Base-by-base conservation (phyloP, 2,113 vertebrate species). In the Haemorhous mexicanus region DNA sequence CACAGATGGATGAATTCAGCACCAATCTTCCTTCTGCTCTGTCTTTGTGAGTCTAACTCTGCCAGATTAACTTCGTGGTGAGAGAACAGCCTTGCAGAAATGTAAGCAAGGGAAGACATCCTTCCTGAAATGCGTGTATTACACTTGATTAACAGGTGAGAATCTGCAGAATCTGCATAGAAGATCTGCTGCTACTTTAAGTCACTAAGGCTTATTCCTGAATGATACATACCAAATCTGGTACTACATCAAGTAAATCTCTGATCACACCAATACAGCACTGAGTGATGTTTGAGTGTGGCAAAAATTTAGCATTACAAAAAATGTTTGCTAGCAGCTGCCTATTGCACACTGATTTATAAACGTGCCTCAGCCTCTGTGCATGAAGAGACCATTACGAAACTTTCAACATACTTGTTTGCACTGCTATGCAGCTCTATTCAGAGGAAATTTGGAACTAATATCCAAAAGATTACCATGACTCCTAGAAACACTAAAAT, bases 241-340 rank as follows among this genome's bases (percentile, higher is more conserved):
- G 28, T 53, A 27, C 16, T 3, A 2, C 18, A 83, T 12, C 46
- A 69, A 85, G 35, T 19, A 73, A 87, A 27, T 19, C 8, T 64
- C 46, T 46, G 18, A 50, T 80, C 35, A 73, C 26, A 59, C 6
- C 52, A 76, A 56, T 2, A 46, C 28, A 72, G 15, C 46, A 66
- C 0, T 16, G 13, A 53, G 13, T 21, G 26, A 69, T 2, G 4
- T 18, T 10, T 5, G 12, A 3, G 55, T 83, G 50, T 47, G 14
- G 77, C 84, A 94, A 52, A 63, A 62, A 83, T 16, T 26, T 19
- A 61, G 75, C 49, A 50, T 32, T 53, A 64, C 62, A 66, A 66
- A 37, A 49, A 61, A 32, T 4, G 23, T 58, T 69, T 83, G 41
- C 37, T 53, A 58, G 41, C 44, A 83, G 32, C 59, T 66, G 46